These are phyloP conservation scores for Glossosoma conforme DNA, from an alignment of 1,140 invertebrate species.

Conservation along the genomic window DNA sequence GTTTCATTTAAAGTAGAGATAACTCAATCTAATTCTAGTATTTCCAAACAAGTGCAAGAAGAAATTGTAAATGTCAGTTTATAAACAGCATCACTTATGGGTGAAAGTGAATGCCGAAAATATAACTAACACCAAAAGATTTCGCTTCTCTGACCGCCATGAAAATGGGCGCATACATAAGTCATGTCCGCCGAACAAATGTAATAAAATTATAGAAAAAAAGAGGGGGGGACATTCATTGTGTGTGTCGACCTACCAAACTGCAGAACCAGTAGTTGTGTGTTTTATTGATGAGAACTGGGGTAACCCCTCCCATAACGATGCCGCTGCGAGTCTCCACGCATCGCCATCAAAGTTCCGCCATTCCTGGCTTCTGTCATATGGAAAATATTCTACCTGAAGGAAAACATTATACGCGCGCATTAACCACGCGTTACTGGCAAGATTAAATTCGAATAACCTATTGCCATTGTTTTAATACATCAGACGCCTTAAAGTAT, in stretches of 20 bases:
- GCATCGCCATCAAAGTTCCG: not conserved
- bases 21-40: too few species aligned
- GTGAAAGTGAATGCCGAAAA: too few species aligned
- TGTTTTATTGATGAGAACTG: slow-evolving; percentile 18
- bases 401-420: slow-evolving; percentile 3
- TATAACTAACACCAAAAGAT: not conserved
- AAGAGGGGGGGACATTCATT: slow-evolving; percentile 21
- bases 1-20: too few species aligned
- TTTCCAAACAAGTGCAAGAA: too few species aligned
- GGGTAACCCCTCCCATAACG: slow-evolving; percentile 3
- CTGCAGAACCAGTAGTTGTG: slow-evolving; percentile 12
- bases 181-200: slow-evolving; percentile 30
- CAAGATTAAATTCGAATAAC: slow-evolving; percentile 29
- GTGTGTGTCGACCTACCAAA: slow-evolving; percentile 15
- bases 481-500: slow-evolving; percentile 28
- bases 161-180: slow-evolving; percentile 26
- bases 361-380: slow-evolving; percentile 13
- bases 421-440: slow-evolving; percentile 25
- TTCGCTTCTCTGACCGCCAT: slow-evolving; percentile 7
- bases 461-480: slow-evolving; percentile 29
- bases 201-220: slow-evolving; percentile 32
- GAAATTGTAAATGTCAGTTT: not conserved
- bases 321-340: not conserved
- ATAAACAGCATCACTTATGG: not conserved
- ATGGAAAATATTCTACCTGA: slow-evolving; percentile 8